These are phyloP conservation scores for Cenopis cana DNA, from an alignment of 2,888 invertebrate genomes.

Conservation along the genomic window DNA sequence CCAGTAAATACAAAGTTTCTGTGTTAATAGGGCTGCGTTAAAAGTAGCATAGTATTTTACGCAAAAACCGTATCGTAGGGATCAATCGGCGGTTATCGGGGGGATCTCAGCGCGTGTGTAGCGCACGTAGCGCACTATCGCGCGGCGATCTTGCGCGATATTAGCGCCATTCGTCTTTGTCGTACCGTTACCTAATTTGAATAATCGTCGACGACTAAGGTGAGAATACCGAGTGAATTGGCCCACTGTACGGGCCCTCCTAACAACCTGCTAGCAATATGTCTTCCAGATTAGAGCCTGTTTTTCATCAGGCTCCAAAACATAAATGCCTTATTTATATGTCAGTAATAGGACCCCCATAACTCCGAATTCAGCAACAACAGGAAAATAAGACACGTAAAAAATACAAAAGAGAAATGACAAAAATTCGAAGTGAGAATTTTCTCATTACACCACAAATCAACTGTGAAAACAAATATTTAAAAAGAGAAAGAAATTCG, in stretches of 20 bases:
- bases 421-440: constrained; percentile 77
- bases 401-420: constrained; percentile 61
- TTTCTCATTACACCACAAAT: constrained; percentile 83
- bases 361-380: constrained; percentile 47
- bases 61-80: constrained; percentile 80
- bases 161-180: constrained; percentile 85
- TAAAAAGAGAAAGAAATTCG: constrained; percentile 81
- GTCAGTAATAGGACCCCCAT: constrained; percentile 32
- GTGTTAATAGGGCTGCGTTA: constrained; percentile 62
- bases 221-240: constrained; percentile 81
- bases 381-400: constrained; percentile 56
- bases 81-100: constrained; percentile 81
- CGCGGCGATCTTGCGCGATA: constrained; percentile 78
- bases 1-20: constrained; percentile 61
- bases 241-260: constrained; percentile 63
- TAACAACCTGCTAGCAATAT: constrained; percentile 50
- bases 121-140: constrained; percentile 77
- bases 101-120: constrained; percentile 82
- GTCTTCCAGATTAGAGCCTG: constrained; percentile 42
- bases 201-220: constrained; percentile 75
- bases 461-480: constrained; percentile 84
- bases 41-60: constrained; percentile 75
- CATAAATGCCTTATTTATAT: constrained; percentile 37
- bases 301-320: constrained; percentile 32
- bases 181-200: constrained; percentile 83